Evolutionary conservation across 2,113 vertebrate species (phyloP), one percentile per base, ranked within the genome.

Genomic region (Seriola dumerili): DNA sequence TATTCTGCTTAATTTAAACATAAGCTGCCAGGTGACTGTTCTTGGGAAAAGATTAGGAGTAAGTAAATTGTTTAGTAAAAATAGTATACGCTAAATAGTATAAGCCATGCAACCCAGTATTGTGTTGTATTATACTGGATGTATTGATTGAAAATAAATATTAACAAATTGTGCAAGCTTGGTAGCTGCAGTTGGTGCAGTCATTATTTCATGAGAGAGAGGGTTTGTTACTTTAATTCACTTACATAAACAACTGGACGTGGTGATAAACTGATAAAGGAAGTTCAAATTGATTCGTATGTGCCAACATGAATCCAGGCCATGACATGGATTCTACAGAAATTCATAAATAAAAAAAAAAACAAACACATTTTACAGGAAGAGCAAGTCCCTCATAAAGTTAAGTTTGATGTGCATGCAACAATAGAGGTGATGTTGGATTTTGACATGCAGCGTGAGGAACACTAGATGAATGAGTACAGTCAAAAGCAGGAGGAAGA

Each of bases 211-310:
- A 23, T 23, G 23, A 23, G 23, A 23, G 23, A 23, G 23, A 23
- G 1, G 23, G 23, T 23, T 23, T 23, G 23, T 23, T 23, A 1
- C 23, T 23, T 23, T 23, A 23, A 23, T 23, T 23, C 23, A 23
- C 23, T 23, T 23, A 23, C 23, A 23, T 23, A 23, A 23, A 36
- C 23, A 71, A 52, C 66, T 62, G 23, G 54, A 71, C 52, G 25
- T 40, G 67, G 76, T 23, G 2, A 6, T 66, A 48, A 85, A 61
- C 16, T 57, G 21, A 84, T 55, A 17, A 46, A 77, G 70, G 14
- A 11, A 52, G 78, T 76, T 46, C 34, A 46, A 17, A 58, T 61
- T 6, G 6, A 36, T 36, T 36, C 34, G 1, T 36, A 5, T 36
- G 5, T 36, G 34, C 34, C 34, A 4, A 36, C 34, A 6, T 36